A percentile compares a stretch with the other conserved stretches of the same genome.
These are phyloP conservation scores for Bimastos eiseni DNA, from an alignment of 2,888 invertebrate genomes.

Conservation along the genomic window DNA sequence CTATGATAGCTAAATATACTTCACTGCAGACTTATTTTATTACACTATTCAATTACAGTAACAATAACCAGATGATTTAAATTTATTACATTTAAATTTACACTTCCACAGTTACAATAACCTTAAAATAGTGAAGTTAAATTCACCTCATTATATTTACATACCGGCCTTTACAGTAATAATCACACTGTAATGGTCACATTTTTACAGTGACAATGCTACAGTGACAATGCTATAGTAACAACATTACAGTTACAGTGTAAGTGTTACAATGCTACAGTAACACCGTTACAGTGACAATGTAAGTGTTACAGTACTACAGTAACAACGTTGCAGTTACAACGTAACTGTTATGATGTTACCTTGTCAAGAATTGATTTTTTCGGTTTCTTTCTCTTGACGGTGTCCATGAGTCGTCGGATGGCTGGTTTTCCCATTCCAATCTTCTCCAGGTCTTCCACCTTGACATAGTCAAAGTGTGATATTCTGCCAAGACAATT, in stretches of 20 bases:
- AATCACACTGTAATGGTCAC: too few relatives aligned
- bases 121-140: too few relatives aligned
- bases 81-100: too few relatives aligned
- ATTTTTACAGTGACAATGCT: too few relatives aligned
- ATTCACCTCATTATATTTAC: too few relatives aligned
- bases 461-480: conserved; percentile 95
- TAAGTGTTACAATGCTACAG: too few relatives aligned
- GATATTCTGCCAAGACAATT: conserved; percentile 70
- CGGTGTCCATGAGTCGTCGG: conserved; percentile 84
- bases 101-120: too few relatives aligned
- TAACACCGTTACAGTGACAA: not conserved
- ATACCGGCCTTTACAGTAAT: too few relatives aligned
- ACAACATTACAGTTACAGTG: too few relatives aligned
- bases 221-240: too few relatives aligned
- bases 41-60: too few relatives aligned
- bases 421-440: conserved; percentile 92
- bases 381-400: conserved; percentile 60
- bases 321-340: not conserved
- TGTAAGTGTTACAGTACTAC: not conserved
- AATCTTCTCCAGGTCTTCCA: conserved; percentile 90
- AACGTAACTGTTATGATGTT: not conserved
- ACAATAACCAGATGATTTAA: too few relatives aligned
- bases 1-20: not conserved
- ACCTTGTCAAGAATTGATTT: conserved; percentile 58
- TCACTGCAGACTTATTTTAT: not conserved